Evolutionary conservation across 2,113 vertebrate species (phyloP), one percentile per base, ranked within the genome.

Genomic region (Abramis brama): DNA sequence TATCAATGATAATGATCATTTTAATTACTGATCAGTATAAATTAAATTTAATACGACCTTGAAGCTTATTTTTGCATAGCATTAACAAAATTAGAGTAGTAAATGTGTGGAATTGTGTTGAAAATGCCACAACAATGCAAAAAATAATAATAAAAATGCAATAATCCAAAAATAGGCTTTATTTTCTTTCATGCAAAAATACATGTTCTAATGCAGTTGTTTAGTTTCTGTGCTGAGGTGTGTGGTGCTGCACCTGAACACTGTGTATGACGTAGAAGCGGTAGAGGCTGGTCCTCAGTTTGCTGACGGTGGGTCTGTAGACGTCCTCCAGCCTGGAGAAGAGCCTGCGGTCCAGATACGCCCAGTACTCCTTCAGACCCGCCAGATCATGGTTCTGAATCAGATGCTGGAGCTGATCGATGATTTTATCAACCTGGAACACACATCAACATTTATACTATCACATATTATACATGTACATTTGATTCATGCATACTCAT

Each of bases 341-440:
- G 7, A 99, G 96, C 5, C 97, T 93, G 0, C 96, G 93, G 86
- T 99, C 98, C 80, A 99, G 92, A 84, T 98, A 98, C 25, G 93
- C 91, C 98, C 98, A 99, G 85, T 99, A 99, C 88, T 99, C 98
- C 88, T 96, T 95, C 76, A 99, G 91, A 8, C 96, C 97, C 0
- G 88, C 57, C 89, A 99, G 93, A 70, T 99, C 98, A 1, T 95
- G 98, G 85, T 85, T 94, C 91, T 97, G 97, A 83, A 99, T 94
- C 4, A 97, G 94, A 86, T 96, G 96, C 92, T 97, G 97, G 78
- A 99, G 91, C 93, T 99, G 98, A 0, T 99, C 98, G 36, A 99
- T 97, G 90, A 99, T 98, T 91, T 97, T 97, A 92, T 99, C 98
- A 92, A 98, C 98, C 98, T 99, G 90, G 2, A 79, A 73, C n/a